A percentile compares a stretch with the other conserved stretches of the same genome.
These are phyloP conservation scores for Drosophila punjabiensis DNA, from an alignment of 1,140 invertebrate genomes.

Conservation along the genomic window DNA sequence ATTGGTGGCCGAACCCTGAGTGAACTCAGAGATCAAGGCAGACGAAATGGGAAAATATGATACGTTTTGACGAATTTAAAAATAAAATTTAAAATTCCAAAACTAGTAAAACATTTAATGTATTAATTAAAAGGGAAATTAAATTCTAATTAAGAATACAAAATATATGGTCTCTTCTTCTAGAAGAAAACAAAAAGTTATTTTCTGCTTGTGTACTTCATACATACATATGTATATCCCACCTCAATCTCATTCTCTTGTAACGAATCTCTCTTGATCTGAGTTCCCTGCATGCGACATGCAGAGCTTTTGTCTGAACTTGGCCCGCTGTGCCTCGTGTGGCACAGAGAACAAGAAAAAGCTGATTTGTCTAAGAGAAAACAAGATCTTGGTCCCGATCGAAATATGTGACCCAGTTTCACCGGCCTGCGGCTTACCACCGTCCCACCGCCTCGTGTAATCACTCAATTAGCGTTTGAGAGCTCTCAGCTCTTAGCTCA, in stretches of 20 bases:
- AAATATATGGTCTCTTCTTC: too few relatives aligned
- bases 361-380: constrained; percentile 3
- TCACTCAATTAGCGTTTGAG: constrained; percentile 23
- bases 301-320: constrained; percentile 27
- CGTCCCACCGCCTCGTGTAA: constrained; percentile 6
- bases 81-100: too few relatives aligned
- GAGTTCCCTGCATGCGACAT: neutral
- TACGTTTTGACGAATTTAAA: too few relatives aligned
- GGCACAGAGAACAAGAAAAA: neutral
- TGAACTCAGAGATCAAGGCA: too few relatives aligned
- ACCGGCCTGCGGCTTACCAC: neutral
- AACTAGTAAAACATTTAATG: too few relatives aligned
- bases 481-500: constrained; percentile 3
- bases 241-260: neutral
- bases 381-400: constrained; percentile 17
- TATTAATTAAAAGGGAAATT: too few relatives aligned
- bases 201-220: neutral
- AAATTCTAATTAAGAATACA: too few relatives aligned
- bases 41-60: too few relatives aligned
- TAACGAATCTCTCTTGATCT: neutral
- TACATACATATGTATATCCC: neutral
- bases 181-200: too few relatives aligned
- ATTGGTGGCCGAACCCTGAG: too few relatives aligned
- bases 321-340: constrained; percentile 13
- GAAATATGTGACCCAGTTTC: constrained; percentile 36